Evolutionary conservation across 2,888 invertebrate genomes (phyloP), one percentile per base, ranked within the genome.

Genomic region (Alitta virens): DNA sequence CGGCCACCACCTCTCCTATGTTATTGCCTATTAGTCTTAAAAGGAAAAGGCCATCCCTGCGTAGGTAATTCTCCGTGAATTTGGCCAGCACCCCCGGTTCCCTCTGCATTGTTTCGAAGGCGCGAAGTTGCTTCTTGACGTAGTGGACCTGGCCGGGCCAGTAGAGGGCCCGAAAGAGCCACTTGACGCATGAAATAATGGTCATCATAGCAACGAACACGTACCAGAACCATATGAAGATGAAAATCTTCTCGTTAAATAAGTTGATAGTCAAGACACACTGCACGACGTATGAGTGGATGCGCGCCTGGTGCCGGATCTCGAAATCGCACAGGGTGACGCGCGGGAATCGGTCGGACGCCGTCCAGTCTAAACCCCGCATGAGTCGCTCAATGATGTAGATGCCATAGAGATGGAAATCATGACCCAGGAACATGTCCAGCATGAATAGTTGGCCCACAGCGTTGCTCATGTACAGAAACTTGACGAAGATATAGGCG

Each of bases 371-470:
- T 51, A 75, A 69, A 0, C 70, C 83, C 66, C 77, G 75, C 52
- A 83, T 76, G 62, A 85, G 67, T 65, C 82, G 82, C 62, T 80
- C 80, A 63, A 85, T 73, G n/a, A 84, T 81, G 70, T 84, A 82
- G 27, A 82, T 82, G 53, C 84, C 84, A 71, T 80, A 81, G 40
- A 77, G 73, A 65, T 81, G 78, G 68, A 78, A 80, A 61, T 80
- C 78, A 52, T 77, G 79, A 55, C 84, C 84, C 23, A 85, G 77
- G 66, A 85, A 84, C 64, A 79, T 78, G 71, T 84, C 84, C 51
- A 85, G 76, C 61, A 84, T 75, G 69, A 83, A 82, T 58, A 85
- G 76, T 71, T 85, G 84, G 18, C 82, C 82, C 18, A 84, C 74
- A 38, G 82, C 82, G 71, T 84, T 84, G 59, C 77, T 72, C 65